Conservation (phyloP, 2,113 vertebrate species). For the Dicaeum eximium region DNA sequence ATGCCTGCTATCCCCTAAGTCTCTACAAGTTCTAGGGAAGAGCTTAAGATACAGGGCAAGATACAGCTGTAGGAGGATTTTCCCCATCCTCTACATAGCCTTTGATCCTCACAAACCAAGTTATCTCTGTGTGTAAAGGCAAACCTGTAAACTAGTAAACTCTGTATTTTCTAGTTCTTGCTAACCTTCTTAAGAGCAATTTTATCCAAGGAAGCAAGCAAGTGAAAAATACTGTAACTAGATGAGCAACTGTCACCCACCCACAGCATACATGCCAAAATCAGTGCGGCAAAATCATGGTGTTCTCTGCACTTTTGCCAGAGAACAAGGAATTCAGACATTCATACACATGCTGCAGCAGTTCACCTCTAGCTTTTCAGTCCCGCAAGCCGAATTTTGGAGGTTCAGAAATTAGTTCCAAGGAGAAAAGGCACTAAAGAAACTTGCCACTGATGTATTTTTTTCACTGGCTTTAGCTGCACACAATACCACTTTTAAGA, state of each 20-base stretch:
- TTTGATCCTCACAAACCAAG: neutral
- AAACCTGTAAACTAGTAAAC: neutral
- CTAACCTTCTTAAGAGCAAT: neutral
- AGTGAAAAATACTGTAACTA: neutral
- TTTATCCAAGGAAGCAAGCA: neutral
- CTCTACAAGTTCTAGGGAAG: neutral
- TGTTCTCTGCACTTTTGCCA: neutral
- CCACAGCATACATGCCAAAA: neutral
- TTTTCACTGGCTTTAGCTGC: neutral
- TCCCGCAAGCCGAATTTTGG: neutral
- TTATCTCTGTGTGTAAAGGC: neutral
- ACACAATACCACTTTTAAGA: neutral
- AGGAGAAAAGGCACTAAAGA: neutral
- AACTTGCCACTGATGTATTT: neutral
- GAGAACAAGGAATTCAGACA: neutral
- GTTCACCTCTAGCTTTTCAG: neutral
- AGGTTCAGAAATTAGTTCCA: neutral
- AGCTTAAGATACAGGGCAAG: neutral
- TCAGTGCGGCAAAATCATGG: neutral
- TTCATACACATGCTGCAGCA: neutral
- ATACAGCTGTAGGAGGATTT: neutral
- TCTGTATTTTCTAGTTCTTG: neutral
- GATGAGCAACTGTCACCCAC: neutral
- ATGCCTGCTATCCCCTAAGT: neutral
- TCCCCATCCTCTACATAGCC: neutral